phyloP scores from a whole-genome alignment of 2,888 invertebrate genomes.

The Phaonia tiefii region DNA sequence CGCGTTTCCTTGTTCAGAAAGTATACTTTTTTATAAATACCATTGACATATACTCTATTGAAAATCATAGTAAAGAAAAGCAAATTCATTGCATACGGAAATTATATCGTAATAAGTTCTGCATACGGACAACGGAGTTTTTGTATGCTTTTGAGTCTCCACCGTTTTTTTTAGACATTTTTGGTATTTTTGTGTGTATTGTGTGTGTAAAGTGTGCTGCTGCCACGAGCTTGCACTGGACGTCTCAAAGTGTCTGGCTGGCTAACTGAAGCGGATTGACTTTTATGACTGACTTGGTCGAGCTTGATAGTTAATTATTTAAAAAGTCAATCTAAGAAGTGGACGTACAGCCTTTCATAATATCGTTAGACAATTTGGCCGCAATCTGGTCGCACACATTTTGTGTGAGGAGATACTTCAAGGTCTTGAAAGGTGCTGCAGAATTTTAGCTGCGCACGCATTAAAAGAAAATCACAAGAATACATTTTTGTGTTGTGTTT shows the following conservation, averaged over 20 bases:
- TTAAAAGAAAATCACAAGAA: constrained; percentile 44
- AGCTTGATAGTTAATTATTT: constrained; percentile 8
- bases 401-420: constrained; percentile 56
- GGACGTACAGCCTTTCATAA: too few relatives aligned
- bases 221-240: constrained; percentile 62
- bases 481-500: constrained; percentile 39
- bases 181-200: constrained; percentile 50
- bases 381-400: constrained; percentile 42
- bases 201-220: constrained; percentile 50
- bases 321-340: too few relatives aligned
- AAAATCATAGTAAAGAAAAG: constrained; percentile 14
- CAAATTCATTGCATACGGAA: constrained; percentile 40
- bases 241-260: constrained; percentile 14
- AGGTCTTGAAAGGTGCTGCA: constrained; percentile 56
- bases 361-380: not conserved
- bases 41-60: constrained; percentile 8
- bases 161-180: too few relatives aligned
- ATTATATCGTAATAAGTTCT: constrained; percentile 33
- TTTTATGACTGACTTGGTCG: constrained; percentile 3
- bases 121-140: constrained; percentile 20
- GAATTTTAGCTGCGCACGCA: constrained; percentile 64
- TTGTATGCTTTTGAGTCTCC: not conserved
- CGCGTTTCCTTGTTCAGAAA: not conserved
- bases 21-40: constrained; percentile 13
- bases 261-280: constrained; percentile 28